phyloP scores from a whole-genome alignment of 2,797 vertebrate genomes.

The Sebastes alutus region DNA sequence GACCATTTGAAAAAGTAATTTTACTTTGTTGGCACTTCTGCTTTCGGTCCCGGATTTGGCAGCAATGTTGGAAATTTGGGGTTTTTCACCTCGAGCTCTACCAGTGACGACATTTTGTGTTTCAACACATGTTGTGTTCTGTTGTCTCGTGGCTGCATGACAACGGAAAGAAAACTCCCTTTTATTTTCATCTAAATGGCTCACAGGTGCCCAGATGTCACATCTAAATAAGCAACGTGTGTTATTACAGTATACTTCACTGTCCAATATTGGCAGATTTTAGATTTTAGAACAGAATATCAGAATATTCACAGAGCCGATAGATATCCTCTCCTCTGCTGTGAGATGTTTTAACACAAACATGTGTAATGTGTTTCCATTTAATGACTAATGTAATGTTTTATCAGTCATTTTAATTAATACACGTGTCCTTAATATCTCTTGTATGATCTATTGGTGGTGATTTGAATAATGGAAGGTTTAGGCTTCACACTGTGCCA shows the following conservation, averaged over 20 bases:
- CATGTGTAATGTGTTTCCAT: neutral
- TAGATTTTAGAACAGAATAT: neutral
- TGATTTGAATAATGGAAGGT: neutral
- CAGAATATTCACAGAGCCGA: too few species aligned
- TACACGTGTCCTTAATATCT: neutral
- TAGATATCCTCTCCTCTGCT: too few species aligned
- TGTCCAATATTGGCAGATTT: neutral
- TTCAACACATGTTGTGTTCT: neutral
- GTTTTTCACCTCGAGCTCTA: neutral
- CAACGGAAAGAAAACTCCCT: neutral
- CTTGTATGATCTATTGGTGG: neutral
- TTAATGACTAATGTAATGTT: neutral
- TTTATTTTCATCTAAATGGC: neutral
- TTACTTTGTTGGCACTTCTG: neutral
- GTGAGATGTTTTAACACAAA: too few species aligned
- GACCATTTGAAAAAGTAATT: neutral
- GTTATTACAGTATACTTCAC: neutral
- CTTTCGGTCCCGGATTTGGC: neutral
- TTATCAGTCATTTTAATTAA: neutral
- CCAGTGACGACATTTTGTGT: neutral
- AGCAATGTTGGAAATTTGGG: neutral
- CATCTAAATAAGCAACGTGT: neutral
- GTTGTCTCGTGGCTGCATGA: neutral
- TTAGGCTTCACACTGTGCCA: neutral
- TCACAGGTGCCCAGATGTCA: neutral